Evolutionary conservation across 2,797 vertebrate species (phyloP), one percentile per base, ranked within the genome.

Genomic region (Sebastes hopkinsi): DNA sequence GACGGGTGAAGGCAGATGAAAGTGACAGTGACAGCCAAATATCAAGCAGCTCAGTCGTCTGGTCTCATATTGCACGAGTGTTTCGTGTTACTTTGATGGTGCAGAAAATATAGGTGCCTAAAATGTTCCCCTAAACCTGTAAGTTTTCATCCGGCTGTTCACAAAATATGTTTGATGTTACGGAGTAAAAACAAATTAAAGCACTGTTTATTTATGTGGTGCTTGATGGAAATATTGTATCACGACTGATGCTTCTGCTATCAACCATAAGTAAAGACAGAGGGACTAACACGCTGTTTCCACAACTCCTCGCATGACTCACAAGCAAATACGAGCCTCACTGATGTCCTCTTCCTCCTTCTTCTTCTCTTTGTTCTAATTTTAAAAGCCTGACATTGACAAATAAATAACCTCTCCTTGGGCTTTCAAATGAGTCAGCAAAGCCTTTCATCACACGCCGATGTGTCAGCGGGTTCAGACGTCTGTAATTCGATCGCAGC

Each of bases 321-420:
- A 86, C 34, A 0, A 83, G 73, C 86, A 87, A 85, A 90, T 87
- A 70, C 32, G 76, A 89, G 84, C 60, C 79, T 75, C 42, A 14
- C 81, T 73, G 77, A 77, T 75, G 77, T 85, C 83, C 76, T 89
- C 90, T 79, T 91, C 86, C 82, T 88, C 74, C 67, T 89, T 71
- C 75, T 77, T 85, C 83, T 89, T 83, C 74, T 84, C 91, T 94
- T 93, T 92, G 90, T 92, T 94, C 88, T 91, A 89, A 92, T 91
- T 92, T 92, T 92, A 89, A 92, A 89, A 76, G 79, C 79, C 82
- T 88, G 92, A 93, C 92, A 86, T 71, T 90, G 91, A 92, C 91
- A 92, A 93, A 94, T 93, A 94, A 94, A 94, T 90, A 90, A 87
- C 71, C 84, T 88, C 90, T 85, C 87, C 76, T 85, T 77, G 84